These are phyloP conservation scores for Hydrozoanthus tunicans DNA, from an alignment of 64 coral and sea anemone species.

Conservation along the genomic window DNA sequence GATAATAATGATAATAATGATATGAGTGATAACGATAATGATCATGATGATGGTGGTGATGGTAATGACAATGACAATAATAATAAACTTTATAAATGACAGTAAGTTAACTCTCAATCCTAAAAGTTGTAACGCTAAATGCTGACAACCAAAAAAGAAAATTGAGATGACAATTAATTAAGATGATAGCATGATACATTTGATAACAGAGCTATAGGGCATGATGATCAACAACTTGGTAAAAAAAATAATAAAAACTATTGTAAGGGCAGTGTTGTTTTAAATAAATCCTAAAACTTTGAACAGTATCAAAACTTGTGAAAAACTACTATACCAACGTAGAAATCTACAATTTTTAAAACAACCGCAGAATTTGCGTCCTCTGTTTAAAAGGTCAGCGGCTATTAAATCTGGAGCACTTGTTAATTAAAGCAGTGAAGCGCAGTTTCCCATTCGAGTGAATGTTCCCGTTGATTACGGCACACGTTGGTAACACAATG, in stretches of 20 bases:
- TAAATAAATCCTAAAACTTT: too few relatives aligned
- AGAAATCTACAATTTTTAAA: not conserved
- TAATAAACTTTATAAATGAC: not conserved
- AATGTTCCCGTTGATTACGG: not conserved
- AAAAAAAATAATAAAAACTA: too few relatives aligned
- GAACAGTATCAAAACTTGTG: too few relatives aligned
- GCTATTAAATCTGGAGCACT: not conserved
- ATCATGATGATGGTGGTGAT: not conserved
- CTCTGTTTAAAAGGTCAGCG: conserved; percentile 35
- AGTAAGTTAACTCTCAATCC: too few relatives aligned
- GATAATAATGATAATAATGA: not conserved
- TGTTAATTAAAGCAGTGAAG: not conserved
- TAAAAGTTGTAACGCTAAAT: too few relatives aligned
- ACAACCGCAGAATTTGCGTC: not conserved
- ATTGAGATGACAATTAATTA: too few relatives aligned
- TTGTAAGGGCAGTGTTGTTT: too few relatives aligned
- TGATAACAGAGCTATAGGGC: too few relatives aligned
- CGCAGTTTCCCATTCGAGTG: conserved; percentile 4
- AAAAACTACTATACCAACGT: not conserved
- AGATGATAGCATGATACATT: too few relatives aligned
- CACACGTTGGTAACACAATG: conserved; percentile 7
- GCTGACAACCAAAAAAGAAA: too few relatives aligned
- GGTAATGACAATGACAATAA: not conserved
- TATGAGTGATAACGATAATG: not conserved
- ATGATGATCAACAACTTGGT: too few relatives aligned